Evolutionary conservation across 2,888 invertebrate genomes (phyloP).

Genomic region (Punctoribates punctum): DNA sequence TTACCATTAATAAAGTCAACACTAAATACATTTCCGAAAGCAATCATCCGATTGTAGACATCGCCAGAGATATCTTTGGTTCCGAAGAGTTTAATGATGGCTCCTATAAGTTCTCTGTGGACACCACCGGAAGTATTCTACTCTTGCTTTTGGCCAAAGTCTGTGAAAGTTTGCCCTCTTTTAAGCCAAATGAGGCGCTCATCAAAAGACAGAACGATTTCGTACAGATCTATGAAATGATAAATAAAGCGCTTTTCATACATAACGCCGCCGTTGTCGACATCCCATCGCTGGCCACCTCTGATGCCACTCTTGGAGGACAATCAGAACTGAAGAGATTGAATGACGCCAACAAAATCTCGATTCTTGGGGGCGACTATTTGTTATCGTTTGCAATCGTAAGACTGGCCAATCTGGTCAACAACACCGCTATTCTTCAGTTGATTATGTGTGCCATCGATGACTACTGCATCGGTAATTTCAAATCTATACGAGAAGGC

Average conservation of each 20-base stretch:
- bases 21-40: background rate
- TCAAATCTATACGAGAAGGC: background rate
- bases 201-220: conserved; percentile 35
- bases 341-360: conserved; percentile 35
- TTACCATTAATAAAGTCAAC: conserved; percentile 32
- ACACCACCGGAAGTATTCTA: conserved; percentile 17
- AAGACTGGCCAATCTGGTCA: conserved; percentile 30
- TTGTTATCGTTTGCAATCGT: conserved; percentile 35
- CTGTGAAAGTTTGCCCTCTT: conserved; percentile 34
- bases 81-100: too few species aligned
- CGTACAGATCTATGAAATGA: conserved; percentile 39
- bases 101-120: background rate
- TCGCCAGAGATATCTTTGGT: conserved; percentile 37
- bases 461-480: conserved; percentile 34
- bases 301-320: background rate
- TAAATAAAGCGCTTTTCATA: conserved; percentile 39
- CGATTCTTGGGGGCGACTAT: conserved; percentile 40
- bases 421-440: conserved; percentile 9
- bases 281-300: background rate
- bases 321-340: background rate
- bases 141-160: conserved; percentile 32
- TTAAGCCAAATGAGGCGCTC: background rate
- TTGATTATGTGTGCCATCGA: conserved; percentile 36
- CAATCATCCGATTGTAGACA: conserved; percentile 33
- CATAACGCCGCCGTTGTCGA: conserved; percentile 33